Evolutionary conservation across 2,113 vertebrate genomes (phyloP).

Genomic region (Burhinus bistriatus): DNA sequence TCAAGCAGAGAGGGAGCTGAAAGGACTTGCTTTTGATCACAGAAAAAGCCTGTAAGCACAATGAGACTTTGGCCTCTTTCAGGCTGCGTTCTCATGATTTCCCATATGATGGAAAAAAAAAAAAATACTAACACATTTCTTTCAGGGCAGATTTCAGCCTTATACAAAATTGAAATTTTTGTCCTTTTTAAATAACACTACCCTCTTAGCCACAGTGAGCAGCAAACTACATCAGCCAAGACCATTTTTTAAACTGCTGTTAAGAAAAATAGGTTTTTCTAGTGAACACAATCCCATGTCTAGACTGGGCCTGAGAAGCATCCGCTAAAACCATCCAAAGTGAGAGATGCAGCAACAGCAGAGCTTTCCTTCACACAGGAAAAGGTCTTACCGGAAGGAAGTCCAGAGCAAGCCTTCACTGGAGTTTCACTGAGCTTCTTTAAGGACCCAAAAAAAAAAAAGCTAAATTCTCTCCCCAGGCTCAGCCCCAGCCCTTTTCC

Average conservation of each 20-base stretch:
- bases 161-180: background rate
- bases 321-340: background rate
- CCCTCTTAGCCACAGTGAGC: background rate
- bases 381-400: background rate
- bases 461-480: background rate
- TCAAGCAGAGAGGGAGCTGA: background rate
- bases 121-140: background rate
- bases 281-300: background rate
- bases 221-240: background rate
- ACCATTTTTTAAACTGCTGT: background rate
- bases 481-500: background rate
- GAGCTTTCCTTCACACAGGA: background rate
- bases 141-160: background rate
- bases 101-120: background rate
- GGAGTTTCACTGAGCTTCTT: background rate
- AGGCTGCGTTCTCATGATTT: background rate
- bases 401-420: background rate
- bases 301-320: background rate
- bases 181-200: background rate
- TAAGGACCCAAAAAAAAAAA: background rate
- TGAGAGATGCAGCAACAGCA: background rate
- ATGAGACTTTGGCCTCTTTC: background rate
- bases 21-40: background rate
- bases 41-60: background rate
- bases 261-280: background rate